Evolutionary conservation across 2,113 vertebrate species (phyloP).

Genomic region (Macquaria ambigua): DNA sequence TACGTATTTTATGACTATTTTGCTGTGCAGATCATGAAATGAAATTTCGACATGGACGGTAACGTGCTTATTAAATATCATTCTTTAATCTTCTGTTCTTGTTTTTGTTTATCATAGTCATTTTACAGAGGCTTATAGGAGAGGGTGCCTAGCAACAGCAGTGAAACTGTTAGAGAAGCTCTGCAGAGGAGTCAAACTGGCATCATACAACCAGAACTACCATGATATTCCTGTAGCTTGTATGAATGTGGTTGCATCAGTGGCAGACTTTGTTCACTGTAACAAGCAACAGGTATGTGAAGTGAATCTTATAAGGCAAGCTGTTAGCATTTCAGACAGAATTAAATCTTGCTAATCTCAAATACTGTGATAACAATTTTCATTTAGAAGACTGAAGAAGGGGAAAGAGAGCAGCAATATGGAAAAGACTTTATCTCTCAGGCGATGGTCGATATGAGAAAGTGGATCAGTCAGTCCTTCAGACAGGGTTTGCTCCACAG

Average conservation of each 20-base stretch:
- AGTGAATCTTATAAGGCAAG: background rate
- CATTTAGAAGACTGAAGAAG: conserved; percentile 42
- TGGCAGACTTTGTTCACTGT: conserved; percentile 62
- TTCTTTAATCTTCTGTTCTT: background rate
- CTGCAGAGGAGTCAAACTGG: conserved; percentile 62
- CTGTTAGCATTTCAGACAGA: background rate
- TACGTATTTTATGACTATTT: background rate
- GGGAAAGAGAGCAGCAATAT: background rate
- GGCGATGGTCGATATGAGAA: conserved; percentile 58
- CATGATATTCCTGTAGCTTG: conserved; percentile 70
- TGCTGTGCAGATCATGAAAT: background rate
- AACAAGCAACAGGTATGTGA: conserved; percentile 55
- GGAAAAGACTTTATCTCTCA: conserved; percentile 39
- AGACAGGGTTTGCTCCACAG: conserved; percentile 43
- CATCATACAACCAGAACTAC: background rate
- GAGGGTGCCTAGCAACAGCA: conserved; percentile 64
- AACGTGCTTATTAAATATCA: background rate
- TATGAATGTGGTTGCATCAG: conserved; percentile 75
- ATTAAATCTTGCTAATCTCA: background rate
- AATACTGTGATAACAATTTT: background rate
- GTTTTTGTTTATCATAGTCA: conserved; percentile 53
- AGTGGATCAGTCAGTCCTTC: conserved; percentile 72
- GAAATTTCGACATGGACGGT: background rate
- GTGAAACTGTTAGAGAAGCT: conserved; percentile 80
- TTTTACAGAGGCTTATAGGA: conserved; percentile 66